Evolutionary conservation across 2,888 invertebrate species (phyloP).

Genomic region (Glyphotaelius pellucidus): DNA sequence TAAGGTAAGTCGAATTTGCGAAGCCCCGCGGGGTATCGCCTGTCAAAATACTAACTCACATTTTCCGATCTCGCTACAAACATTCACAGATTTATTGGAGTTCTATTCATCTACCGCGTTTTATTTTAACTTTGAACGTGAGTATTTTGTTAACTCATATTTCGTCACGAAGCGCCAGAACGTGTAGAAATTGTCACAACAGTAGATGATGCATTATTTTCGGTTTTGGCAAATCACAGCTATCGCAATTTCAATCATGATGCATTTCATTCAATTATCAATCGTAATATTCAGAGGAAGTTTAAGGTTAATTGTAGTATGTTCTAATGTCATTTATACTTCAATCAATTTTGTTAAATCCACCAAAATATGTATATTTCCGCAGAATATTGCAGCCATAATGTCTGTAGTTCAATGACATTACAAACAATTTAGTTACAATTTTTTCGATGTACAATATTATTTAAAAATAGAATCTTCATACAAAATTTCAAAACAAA

Average conservation of each 20-base stretch:
- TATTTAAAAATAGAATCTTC: background rate
- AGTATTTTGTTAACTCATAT: conserved; percentile 8
- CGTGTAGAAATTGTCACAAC: conserved; percentile 29
- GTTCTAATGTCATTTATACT: background rate
- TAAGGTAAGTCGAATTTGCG: conserved; percentile 56
- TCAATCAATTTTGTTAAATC: background rate
- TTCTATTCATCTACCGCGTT: background rate
- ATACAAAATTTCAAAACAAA: background rate
- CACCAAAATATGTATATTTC: background rate
- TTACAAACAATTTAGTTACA: background rate
- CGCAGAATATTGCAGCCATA: background rate
- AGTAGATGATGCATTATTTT: conserved; percentile 18
- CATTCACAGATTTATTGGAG: background rate
- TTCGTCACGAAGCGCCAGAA: background rate
- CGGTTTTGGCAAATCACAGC: conserved; percentile 3
- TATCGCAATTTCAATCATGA: background rate
- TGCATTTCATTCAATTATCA: background rate
- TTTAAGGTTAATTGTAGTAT: background rate
- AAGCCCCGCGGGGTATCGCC: conserved; percentile 32
- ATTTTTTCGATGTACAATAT: background rate
- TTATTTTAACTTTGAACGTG: background rate
- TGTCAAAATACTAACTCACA: conserved; percentile 36
- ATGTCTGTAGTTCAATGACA: background rate
- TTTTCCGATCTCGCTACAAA: background rate
- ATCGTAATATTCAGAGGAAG: background rate